A percentile compares a stretch with the other conserved stretches of the same genome.
These are phyloP conservation scores for Parauchenoglanis ngamensis DNA, from an alignment of 2,797 vertebrate species.

Conservation along the genomic window DNA sequence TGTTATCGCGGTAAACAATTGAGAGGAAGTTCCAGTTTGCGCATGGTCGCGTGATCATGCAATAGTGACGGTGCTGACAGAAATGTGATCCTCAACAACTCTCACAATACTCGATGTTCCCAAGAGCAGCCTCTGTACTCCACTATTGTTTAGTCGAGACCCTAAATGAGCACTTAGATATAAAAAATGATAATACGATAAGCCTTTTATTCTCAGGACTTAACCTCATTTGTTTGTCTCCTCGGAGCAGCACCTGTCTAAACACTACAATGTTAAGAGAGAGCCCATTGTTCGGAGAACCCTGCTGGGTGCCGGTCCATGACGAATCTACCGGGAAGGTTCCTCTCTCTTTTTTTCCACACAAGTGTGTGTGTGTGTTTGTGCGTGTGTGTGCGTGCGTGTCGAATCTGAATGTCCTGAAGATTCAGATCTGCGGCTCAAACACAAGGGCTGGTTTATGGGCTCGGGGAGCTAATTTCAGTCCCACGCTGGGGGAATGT, in stretches of 20 bases:
- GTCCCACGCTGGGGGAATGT: constrained; percentile 36
- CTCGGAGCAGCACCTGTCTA: constrained; percentile 69
- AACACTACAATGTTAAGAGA: constrained; percentile 59
- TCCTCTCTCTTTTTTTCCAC: constrained; percentile 21
- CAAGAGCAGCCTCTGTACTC: neutral
- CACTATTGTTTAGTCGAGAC: neutral
- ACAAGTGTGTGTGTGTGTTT: constrained; percentile 31
- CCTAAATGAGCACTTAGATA: neutral
- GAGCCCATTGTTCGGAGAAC: constrained; percentile 60
- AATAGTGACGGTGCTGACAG: neutral
- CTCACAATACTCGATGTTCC: neutral
- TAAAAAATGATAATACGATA: constrained; percentile 21
- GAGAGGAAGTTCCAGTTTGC: neutral
- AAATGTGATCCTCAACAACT: neutral
- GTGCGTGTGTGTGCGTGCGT: neutral
- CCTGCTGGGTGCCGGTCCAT: constrained; percentile 58
- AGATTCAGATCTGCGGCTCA: constrained; percentile 19
- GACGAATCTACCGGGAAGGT: constrained; percentile 45
- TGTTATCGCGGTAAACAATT: neutral
- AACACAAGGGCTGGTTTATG: constrained; percentile 23
- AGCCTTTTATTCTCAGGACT: constrained; percentile 39
- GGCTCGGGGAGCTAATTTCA: constrained; percentile 44
- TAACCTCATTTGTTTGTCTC: constrained; percentile 64
- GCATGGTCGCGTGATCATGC: neutral
- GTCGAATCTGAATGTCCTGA: constrained; percentile 33